Conservation (phyloP, 1,140 invertebrate species). For the Papilio xuthus region DNA sequence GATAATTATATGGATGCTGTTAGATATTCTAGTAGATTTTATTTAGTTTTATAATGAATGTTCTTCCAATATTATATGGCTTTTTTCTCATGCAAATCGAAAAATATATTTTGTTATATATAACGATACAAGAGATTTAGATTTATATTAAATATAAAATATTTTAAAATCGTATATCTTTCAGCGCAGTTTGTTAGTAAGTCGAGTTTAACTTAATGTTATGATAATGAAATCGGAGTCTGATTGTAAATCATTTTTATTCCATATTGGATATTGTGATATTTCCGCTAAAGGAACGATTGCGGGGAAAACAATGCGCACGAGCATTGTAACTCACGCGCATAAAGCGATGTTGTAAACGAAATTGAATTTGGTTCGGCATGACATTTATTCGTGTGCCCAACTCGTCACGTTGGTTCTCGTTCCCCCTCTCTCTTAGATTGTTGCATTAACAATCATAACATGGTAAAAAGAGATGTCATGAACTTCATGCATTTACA, state of each 20-base stretch:
- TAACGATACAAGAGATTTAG: neutral
- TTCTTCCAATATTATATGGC: neutral
- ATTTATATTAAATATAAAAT: neutral
- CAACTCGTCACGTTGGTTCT: constrained; percentile 61
- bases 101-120: neutral
- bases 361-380: constrained; percentile 71
- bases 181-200: neutral
- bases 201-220: constrained; percentile 24
- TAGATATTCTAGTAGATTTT: constrained; percentile 14
- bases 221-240: constrained; percentile 33
- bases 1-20: constrained; percentile 34
- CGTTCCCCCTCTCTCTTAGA: constrained; percentile 54
- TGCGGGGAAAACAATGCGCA: constrained; percentile 49
- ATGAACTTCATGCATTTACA: constrained; percentile 59
- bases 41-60: neutral
- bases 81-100: neutral
- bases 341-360: constrained; percentile 71
- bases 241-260: constrained; percentile 39
- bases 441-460: constrained; percentile 43
- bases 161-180: neutral
- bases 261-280: constrained; percentile 43
- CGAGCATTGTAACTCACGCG: constrained; percentile 67
- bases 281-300: constrained; percentile 43
- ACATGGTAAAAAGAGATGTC: constrained; percentile 63
- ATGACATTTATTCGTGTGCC: constrained; percentile 68